Evolutionary conservation across 1,140 invertebrate species (phyloP), one percentile per base, ranked within the genome.

Genomic region (Drosophila leontia): DNA sequence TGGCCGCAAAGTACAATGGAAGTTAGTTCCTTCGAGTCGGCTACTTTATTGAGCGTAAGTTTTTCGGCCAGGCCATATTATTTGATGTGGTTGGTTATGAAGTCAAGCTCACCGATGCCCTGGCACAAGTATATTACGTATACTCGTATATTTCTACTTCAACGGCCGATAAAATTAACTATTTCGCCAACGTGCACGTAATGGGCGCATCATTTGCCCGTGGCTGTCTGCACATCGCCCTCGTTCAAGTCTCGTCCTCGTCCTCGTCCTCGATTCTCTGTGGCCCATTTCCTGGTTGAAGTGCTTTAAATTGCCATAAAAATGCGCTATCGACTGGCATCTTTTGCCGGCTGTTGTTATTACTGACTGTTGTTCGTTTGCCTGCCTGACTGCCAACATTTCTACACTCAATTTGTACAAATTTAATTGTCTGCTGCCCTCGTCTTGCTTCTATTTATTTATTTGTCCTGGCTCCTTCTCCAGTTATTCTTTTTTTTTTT

Each of bases 401-500:
- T 87, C 83, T 88, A 83, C 84, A 90, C 85, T 88, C 84, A 88
- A 88, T 88, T 88, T 90, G 85, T 88, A 90, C 85, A 90, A 88
- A 88, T 88, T 88, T 88, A 88, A 88, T 90, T 88, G 85, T 88
- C 78, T 90, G 81, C 72, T 51, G 84, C 84, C 80, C 51, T 70
- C 41, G 51, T 47, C 74, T 74, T 80, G 60, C 63, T 53, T 78
- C 57, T 83, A 58, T 80, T 80, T 78, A 70, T 81, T 75, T 84
- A 56, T 87, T 76, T 70, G 75, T 72, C 26, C 58, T 44, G 37
- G 50, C 61, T 55, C 45, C 41, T 56, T 62, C 68, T 47, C 39
- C 55, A 55, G 23, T 48, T 45, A 3, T 19, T 37, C 1, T 13
- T 37, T 12, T 81, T 58, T 44, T 62, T 57, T 41, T 71, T 42